Base-by-base conservation (phyloP, 2,888 invertebrate genomes). In the Drosophila kuntzei region DNA sequence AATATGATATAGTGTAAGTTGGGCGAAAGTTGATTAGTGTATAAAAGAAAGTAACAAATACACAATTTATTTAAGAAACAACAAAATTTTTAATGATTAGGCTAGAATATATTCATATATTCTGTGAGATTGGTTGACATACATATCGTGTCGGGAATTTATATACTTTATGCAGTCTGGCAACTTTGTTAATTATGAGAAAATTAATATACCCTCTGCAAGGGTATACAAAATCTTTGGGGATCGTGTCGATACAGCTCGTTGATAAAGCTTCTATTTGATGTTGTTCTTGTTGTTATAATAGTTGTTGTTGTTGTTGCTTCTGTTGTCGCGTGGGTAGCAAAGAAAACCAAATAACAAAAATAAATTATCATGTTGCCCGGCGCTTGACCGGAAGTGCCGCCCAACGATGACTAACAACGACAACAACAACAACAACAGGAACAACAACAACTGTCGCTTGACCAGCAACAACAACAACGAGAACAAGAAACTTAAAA, bases 361-460 rank as follows among this genome's bases (percentile, higher is more conserved):
- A 71, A 57, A 71, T 53, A 49, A 57, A 76, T 76, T 73, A 87
- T 87, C 87, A 81, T 75, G 64, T 67, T 68, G 85, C 62, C 64
- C 75, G 69, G 69, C 87, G 71, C 59, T 64, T 47, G 80, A 44
- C 79, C 80, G 87, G 88, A 84, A 86, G 71, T 83, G 74, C 68
- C 67, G 71, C 72, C 57, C 69, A 43, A 64, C 51, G 50, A 74
- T 76, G 74, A 76, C 60, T 74, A 78, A 65, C 50, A 41, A 32
- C 65, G 36, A 18, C 49, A 69, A 1, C 37, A 27, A n/a, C 25
- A 44, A 2, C 25, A 51, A 29, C 27, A 66, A 8, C 46, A 69
- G 37, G 22, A 68, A 27, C 39, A 60, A 36, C 32, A 53, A 59
- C 34, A 51, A 27, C 27, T 37, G 34, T 34, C 36, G 22, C 20